Evolutionary conservation across 2,888 invertebrate species (phyloP).

Genomic region (Heliconius aoede): DNA sequence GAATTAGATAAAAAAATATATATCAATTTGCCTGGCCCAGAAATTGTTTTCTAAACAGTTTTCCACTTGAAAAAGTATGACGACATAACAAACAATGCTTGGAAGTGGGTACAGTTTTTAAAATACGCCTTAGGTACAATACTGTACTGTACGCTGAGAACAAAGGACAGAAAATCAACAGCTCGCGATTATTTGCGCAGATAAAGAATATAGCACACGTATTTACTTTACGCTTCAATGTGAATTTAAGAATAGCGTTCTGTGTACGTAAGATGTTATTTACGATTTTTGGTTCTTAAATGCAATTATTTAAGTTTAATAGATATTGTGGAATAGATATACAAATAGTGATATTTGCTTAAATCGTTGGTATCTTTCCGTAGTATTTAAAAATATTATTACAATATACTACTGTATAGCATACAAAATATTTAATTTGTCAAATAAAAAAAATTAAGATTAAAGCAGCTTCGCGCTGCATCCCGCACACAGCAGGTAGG

Average conservation of each 20-base stretch:
- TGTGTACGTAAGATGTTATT: constrained; percentile 1
- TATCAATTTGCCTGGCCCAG: neutral
- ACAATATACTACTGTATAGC: too few relatives aligned
- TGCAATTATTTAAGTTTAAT: neutral
- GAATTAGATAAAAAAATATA: neutral
- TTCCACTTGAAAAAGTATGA: neutral
- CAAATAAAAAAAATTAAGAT: too few relatives aligned
- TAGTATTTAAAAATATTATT: too few relatives aligned
- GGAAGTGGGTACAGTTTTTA: constrained; percentile 24
- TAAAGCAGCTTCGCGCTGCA: too few relatives aligned
- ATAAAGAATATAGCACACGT: constrained; percentile 29
- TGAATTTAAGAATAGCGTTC: constrained; percentile 8
- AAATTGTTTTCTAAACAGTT: constrained; percentile 9
- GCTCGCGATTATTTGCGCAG: constrained; percentile 29
- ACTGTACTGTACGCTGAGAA: constrained; percentile 22
- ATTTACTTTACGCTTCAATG: constrained; percentile 18
- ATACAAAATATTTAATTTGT: too few relatives aligned
- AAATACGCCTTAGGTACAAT: constrained; percentile 30
- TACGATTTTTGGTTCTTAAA: neutral
- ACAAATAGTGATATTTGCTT: neutral
- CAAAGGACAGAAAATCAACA: constrained; percentile 30
- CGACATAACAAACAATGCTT: constrained; percentile 16
- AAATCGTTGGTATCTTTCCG: too few relatives aligned
- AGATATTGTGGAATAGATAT: neutral
- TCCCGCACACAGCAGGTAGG: too few relatives aligned